These are phyloP conservation scores for Mesocentrotus franciscanus DNA, from an alignment of 53 echinoderm and acorn worm species.

Conservation along the genomic window DNA sequence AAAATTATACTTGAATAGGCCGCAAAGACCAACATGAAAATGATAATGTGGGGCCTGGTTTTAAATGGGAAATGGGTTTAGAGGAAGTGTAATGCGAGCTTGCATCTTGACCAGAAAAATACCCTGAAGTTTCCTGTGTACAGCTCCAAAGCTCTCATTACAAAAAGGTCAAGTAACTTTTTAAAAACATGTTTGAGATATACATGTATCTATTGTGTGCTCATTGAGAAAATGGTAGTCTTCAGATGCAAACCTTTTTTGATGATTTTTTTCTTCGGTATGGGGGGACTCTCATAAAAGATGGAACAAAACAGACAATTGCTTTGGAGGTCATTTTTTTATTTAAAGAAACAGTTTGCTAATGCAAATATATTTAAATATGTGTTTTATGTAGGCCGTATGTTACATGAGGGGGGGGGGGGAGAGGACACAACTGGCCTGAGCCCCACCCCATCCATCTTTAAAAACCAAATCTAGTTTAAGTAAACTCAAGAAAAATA, in stretches of 20 bases:
- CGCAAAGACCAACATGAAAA: background rate
- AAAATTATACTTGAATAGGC: background rate
- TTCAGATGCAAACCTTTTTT: background rate
- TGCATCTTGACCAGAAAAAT: conserved; percentile 4
- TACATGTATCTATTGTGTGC: background rate
- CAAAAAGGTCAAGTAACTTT: background rate
- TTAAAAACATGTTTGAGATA: background rate
- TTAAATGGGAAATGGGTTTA: background rate
- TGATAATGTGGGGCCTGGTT: background rate
- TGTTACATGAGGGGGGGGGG: no score
- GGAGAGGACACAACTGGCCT: no score
- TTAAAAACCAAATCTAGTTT: no score
- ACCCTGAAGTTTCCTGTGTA: background rate
- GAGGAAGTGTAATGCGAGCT: background rate
- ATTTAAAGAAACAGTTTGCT: no score
- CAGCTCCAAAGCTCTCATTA: background rate
- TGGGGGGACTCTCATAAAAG: no score
- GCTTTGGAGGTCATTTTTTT: no score
- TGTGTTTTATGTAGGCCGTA: no score
- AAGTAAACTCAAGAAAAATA: no score
- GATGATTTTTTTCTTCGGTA: no score
- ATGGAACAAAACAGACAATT: no score
- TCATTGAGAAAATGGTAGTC: background rate
- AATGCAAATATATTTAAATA: no score
- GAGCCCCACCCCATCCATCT: no score